Base-by-base conservation (phyloP, 2,113 vertebrate species). In the Patagioenas fasciata region DNA sequence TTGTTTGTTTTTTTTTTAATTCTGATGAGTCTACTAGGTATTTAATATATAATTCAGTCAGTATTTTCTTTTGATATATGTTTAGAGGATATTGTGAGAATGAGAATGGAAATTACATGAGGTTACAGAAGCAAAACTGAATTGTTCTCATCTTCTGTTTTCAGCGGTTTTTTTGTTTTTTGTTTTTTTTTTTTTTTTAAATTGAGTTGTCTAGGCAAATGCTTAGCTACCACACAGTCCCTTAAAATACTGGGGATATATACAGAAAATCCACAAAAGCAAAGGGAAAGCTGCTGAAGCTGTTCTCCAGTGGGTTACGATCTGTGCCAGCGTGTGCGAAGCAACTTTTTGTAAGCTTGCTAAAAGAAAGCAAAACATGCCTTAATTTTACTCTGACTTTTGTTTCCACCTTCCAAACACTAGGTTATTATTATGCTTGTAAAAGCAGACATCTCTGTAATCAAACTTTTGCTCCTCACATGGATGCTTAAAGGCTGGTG, bases 41-140 rank as follows among this genome's bases (percentile, higher is more conserved):
- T 77, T 94, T 73, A 94, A 88, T 91, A 85, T 73, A 93, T 88
- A 85, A 94, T 88, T 90, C 19, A 31, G 56, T 73, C 79, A 83
- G 6, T 62, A 38, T 67, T 91, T 75, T 95, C 83, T 89, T 90
- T 66, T 69, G 72, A 93, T 38, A 13, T 91, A 28, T 26, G 21
- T 56, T 83, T 31, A 60, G 72, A 67, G 14, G 24, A 21, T 88
- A 32, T 50, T 84, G 42, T 64, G 61, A 89, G 81, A 92, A 81
- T 40, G 5, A 88, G 64, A 85, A 38, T 34, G 38, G 44, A 38
- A 61, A 13, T 93, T 91, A 36, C 15, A 7, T 60, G 50, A 0
- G 0, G 40, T 82, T 85, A 38, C 62, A 56, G 50, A 62, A 81
- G 69, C 13, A 25, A 50, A 65, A 75, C 61, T n/a, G 66, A 69